Evolutionary conservation across 2,113 vertebrate species (phyloP), one percentile per base, ranked within the genome.

Genomic region (Vanacampus margaritifer): DNA sequence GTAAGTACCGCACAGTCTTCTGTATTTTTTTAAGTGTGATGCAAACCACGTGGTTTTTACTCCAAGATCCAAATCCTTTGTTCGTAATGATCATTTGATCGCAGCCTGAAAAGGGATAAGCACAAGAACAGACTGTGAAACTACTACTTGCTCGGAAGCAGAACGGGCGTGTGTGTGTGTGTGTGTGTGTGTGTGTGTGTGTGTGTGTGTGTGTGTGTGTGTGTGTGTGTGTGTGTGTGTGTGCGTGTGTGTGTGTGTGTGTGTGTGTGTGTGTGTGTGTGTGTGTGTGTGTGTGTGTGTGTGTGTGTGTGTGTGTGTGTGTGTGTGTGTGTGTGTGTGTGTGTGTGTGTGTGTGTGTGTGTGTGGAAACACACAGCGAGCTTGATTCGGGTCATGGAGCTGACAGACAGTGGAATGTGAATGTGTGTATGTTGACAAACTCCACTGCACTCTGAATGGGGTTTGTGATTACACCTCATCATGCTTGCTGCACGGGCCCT

Each of bases 381-480:
- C 84, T 86, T 63, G 85, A 86, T 90, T 84, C 82, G 79, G 88
- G 88, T 91, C 88, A 91, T 7, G 50, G 83, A 84, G 78, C 78
- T 81, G 84, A 88, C 82, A 88, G 84, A 87, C 84, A 83, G 87
- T 89, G 84, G 84, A 91, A 90, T 89, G 89, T 86, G 84, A 87
- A 87, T 88, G 87, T 88, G 86, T 90, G 83, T 90, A 83, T 89
- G 87, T 88, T 91, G 89, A 90, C 90, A 91, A 92, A 90, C 89
- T 86, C 74, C 79, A 85, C 83, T 89, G 87, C 84, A 83, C 85
- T 82, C 87, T 85, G 88, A 90, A 89, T 86, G 86, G 85, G 85
- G 85, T 91, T 90, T 91, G 87, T 88, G 88, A 91, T 92, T 91
- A 91, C 91, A 85, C 81, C 86, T 87, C 85, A 87, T 87, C 84